A percentile compares a stretch with the other conserved stretches of the same genome.
phyloP scores from a whole-genome alignment of 2,888 invertebrate species.

The Epistrophe eligans region DNA sequence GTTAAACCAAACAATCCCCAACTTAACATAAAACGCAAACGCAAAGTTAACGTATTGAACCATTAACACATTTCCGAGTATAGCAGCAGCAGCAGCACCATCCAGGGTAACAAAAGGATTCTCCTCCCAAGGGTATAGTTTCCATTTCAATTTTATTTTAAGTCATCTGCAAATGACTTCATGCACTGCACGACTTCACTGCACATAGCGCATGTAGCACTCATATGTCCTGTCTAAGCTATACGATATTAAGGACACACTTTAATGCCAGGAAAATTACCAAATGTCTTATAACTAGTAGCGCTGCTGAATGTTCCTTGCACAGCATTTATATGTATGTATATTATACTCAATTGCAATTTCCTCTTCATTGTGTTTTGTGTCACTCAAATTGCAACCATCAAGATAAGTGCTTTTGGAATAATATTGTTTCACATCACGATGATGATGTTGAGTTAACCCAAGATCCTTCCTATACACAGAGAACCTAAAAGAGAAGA shows the following conservation, averaged over 20 bases:
- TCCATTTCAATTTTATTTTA: conserved; percentile 33
- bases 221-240: conserved; percentile 29
- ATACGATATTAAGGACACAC: conserved; percentile 19
- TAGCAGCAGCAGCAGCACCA: too few relatives aligned
- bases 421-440: conserved; percentile 49
- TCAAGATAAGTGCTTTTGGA: conserved; percentile 59
- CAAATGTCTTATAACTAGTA: conserved; percentile 25
- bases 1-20: neutral
- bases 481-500: conserved; percentile 2
- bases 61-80: conserved; percentile 23
- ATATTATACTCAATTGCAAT: conserved; percentile 43
- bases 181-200: conserved; percentile 17
- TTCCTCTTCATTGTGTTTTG: conserved; percentile 54
- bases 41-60: conserved; percentile 35
- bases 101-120: neutral
- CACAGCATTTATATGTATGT: neutral
- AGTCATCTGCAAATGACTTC: conserved; percentile 41
- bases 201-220: neutral
- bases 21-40: conserved; percentile 9
- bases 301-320: conserved; percentile 17
- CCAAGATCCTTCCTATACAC: conserved; percentile 1
- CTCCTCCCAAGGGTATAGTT: neutral
- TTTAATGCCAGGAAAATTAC: conserved; percentile 34
- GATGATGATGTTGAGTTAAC: conserved; percentile 16
- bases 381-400: conserved; percentile 52